Conservation (phyloP, 2,113 vertebrate genomes). For the Numida meleagris region DNA sequence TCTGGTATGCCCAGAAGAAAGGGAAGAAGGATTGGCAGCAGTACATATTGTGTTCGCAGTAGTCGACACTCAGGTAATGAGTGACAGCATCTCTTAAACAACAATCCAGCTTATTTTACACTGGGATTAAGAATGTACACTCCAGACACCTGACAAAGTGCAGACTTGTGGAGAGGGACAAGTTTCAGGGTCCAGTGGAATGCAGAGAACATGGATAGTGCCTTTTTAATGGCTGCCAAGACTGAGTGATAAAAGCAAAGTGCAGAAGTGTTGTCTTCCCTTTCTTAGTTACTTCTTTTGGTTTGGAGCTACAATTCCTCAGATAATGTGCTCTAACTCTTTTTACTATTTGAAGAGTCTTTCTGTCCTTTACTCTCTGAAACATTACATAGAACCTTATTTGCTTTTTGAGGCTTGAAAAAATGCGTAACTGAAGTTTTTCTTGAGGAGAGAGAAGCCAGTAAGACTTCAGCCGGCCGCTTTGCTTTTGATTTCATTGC, state of each 20-base stretch:
- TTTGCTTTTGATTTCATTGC: background rate
- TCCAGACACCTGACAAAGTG: background rate
- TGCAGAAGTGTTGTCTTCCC: background rate
- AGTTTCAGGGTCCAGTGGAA: background rate
- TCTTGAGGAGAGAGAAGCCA: background rate
- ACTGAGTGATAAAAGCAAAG: background rate
- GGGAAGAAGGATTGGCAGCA: background rate
- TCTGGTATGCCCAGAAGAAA: background rate
- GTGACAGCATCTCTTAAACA: background rate
- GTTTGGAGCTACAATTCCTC: background rate
- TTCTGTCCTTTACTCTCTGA: background rate
- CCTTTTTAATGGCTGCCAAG: background rate
- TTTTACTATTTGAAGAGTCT: background rate
- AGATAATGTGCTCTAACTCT: background rate
- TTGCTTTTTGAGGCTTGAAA: background rate
- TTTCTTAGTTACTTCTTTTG: background rate
- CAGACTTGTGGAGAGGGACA: background rate
- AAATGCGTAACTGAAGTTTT: background rate
- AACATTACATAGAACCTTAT: background rate
- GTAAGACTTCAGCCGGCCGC: background rate
- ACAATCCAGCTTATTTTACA: background rate
- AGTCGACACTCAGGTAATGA: background rate
- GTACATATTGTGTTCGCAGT: background rate
- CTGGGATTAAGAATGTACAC: background rate
- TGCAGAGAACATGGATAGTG: background rate